Evolutionary conservation across 2,113 vertebrate genomes (phyloP).

Genomic region (Chloropsis hardwickii): DNA sequence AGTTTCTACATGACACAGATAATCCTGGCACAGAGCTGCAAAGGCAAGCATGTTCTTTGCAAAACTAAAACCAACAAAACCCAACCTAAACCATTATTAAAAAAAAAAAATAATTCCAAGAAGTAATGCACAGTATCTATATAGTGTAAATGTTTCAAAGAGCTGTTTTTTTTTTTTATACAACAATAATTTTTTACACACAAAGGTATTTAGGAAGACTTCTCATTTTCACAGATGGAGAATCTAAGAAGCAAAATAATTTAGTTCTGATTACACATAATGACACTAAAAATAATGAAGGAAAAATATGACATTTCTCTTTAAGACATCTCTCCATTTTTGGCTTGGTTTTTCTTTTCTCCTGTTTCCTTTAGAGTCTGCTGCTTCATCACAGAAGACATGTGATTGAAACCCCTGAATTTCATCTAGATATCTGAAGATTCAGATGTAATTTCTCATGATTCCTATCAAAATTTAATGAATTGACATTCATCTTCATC

Average conservation of each 20-base stretch:
- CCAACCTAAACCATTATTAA: not conserved
- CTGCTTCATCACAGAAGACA: not conserved
- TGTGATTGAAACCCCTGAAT: not conserved
- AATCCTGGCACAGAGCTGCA: not conserved
- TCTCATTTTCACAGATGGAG: not conserved
- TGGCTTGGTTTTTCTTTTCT: not conserved
- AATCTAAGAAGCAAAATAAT: not conserved
- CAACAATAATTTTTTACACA: not conserved
- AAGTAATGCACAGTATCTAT: not conserved
- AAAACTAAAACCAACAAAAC: not conserved
- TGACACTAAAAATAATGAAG: not conserved
- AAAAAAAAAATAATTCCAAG: not conserved
- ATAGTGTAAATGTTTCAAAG: not conserved
- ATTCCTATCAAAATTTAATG: not conserved
- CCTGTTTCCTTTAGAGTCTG: not conserved
- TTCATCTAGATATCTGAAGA: not conserved
- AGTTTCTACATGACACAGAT: not conserved
- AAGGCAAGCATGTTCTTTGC: not conserved
- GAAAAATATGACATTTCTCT: not conserved
- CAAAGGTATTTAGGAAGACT: not conserved
- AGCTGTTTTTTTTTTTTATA: not conserved
- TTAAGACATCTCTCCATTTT: not conserved
- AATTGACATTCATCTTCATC: not conserved
- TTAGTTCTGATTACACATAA: not conserved
- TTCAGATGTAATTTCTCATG: not conserved